Evolutionary conservation across 2,888 invertebrate species (phyloP).

Genomic region (Parascotia fuliginaria): DNA sequence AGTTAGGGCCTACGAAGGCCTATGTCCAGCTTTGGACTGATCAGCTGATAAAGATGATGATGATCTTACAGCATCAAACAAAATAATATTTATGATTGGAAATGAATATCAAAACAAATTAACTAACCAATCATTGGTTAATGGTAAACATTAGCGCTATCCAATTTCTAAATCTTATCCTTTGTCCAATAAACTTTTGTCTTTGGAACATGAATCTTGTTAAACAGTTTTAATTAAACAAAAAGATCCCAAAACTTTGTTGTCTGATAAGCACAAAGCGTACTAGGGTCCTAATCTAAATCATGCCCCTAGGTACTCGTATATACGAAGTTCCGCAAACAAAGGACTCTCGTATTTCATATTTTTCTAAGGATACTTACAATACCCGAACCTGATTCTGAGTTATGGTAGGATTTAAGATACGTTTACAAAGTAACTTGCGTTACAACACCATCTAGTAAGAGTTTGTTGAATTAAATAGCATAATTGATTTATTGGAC

Average conservation of each 20-base stretch:
- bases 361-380: conserved; percentile 19
- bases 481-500: conserved; percentile 14
- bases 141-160: background rate
- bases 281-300: conserved; percentile 5
- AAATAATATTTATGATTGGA: too few relatives aligned
- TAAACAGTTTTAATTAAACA: background rate
- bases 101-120: too few relatives aligned
- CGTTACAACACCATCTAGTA: conserved; percentile 31
- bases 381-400: conserved; percentile 28
- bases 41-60: too few relatives aligned
- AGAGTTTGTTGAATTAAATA: conserved; percentile 14
- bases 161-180: background rate
- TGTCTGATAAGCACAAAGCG: conserved; percentile 3
- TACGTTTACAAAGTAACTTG: conserved; percentile 27
- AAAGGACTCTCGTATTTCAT: conserved; percentile 26
- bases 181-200: background rate
- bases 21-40: too few relatives aligned
- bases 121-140: background rate
- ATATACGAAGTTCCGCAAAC: conserved; percentile 2
- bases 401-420: conserved; percentile 31
- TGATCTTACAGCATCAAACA: too few relatives aligned
- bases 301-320: conserved; percentile 1
- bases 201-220: background rate
- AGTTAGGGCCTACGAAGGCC: too few relatives aligned
- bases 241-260: background rate